Conservation (phyloP, 30 jellyfish, hydroid and myxozoan species). For the Pseudorhiza aurosa region DNA sequence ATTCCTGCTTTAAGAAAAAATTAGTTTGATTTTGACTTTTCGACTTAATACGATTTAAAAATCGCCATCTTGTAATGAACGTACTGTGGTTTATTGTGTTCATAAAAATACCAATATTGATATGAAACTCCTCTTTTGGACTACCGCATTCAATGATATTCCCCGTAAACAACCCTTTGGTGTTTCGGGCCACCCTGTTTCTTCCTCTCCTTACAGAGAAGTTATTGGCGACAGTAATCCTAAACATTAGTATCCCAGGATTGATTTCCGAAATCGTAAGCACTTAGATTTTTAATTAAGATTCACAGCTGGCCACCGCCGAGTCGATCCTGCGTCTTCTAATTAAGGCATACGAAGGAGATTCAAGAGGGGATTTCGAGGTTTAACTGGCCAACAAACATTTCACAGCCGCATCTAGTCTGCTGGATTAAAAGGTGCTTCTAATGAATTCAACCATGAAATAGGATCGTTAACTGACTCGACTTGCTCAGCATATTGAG, state of each 20-base stretch:
- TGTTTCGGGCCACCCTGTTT: constrained; percentile 14
- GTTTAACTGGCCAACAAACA: no score
- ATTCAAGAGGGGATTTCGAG: no score
- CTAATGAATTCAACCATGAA: no score
- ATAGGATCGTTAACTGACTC: no score
- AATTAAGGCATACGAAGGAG: no score
- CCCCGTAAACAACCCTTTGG: constrained; percentile 20
- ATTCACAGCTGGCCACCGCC: background rate
- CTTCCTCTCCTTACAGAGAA: background rate
- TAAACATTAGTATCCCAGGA: background rate
- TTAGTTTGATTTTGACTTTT: background rate
- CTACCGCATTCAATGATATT: constrained; percentile 18
- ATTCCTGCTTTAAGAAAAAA: background rate
- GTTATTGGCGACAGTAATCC: constrained; percentile 5
- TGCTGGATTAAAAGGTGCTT: no score
- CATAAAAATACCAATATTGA: constrained; percentile 2
- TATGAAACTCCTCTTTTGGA: background rate
- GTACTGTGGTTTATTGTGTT: background rate
- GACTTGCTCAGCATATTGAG: no score
- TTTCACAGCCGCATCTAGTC: no score
- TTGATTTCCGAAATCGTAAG: background rate
- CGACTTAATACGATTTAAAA: background rate
- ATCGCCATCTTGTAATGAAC: background rate
- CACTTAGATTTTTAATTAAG: background rate
- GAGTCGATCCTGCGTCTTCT: no score